Base-by-base conservation (phyloP, 2,888 invertebrate species). In the Operophtera brumata region DNA sequence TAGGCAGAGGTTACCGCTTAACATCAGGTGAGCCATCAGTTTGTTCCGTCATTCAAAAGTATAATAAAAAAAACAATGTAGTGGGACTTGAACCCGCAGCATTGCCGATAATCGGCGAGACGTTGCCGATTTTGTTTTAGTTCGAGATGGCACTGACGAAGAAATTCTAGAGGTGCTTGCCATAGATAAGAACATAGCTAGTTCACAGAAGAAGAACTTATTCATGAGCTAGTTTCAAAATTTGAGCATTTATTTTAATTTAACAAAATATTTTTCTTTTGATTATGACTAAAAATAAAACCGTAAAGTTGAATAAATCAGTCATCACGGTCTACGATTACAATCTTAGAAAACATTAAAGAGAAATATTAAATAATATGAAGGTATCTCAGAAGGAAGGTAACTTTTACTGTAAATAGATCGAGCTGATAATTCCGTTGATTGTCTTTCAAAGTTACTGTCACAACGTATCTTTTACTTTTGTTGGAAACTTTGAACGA, bases 361-460 rank as follows among this genome's bases (percentile, higher is more conserved):
- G 40, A 26, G 44, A 49, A 43, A 55, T 51, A 56, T 51, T 25
- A 57, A 57, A 54, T 34, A 9, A 5, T 55, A 61, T 32, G 7
- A 39, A 54, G 47, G 30, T 43, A 46, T 30, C 41, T 41, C 30
- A 34, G 46, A 49, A 25, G 49, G 43, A 39, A 42, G 39, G 39
- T 9, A 60, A 54, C 48, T 56, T 50, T 56, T 42, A 14, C 44
- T 36, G 35, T 36, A 47, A 59, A 49, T 32, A 58, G 62, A 54
- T 58, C 39, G 40, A 47, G 52, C 44, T 54, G 62, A 62, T 62
- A 57, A 52, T 47, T 47, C 26, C 44, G 39, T 42, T 63, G 63
- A 63, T 59, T 61, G 55, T 48, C 53, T 57, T 61, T 45, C 41
- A 61, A 54, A 59, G 59, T 54, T 45, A 42, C 51, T 55, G 55